phyloP scores from a whole-genome alignment of 2,797 vertebrate genomes.

The Adrianichthys oophorus region DNA sequence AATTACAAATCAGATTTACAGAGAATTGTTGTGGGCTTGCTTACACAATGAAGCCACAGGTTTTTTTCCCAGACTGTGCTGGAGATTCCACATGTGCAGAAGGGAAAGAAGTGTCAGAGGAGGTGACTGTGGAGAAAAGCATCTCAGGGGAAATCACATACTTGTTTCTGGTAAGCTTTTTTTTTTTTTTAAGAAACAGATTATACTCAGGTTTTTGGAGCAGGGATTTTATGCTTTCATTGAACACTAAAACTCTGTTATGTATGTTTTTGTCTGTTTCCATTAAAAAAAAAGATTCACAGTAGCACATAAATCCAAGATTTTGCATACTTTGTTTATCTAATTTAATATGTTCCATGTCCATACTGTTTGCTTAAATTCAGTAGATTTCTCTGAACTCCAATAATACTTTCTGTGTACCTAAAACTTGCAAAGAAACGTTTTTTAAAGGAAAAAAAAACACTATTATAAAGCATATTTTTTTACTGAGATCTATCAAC shows the following conservation, averaged over 20 bases:
- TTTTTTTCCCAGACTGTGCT: not conserved
- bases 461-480: too few species aligned
- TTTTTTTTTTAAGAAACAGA: not conserved
- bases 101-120: not conserved
- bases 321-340: too few species aligned
- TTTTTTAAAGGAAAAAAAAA: too few species aligned
- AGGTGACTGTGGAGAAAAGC: not conserved
- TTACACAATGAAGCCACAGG: not conserved
- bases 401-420: too few species aligned
- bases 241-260: not conserved
- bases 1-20: not conserved
- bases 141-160: not conserved
- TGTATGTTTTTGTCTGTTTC: not conserved
- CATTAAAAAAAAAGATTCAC: too few species aligned
- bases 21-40: not conserved
- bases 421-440: too few species aligned
- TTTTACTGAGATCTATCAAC: too few species aligned
- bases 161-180: not conserved
- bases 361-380: too few species aligned
- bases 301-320: too few species aligned
- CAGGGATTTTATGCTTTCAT: not conserved
- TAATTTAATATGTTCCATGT: too few species aligned
- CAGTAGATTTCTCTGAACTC: too few species aligned
- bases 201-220: not conserved
- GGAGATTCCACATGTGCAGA: not conserved